Evolutionary conservation across 2,888 invertebrate genomes (phyloP).

Genomic region (Acholoe squamosa): DNA sequence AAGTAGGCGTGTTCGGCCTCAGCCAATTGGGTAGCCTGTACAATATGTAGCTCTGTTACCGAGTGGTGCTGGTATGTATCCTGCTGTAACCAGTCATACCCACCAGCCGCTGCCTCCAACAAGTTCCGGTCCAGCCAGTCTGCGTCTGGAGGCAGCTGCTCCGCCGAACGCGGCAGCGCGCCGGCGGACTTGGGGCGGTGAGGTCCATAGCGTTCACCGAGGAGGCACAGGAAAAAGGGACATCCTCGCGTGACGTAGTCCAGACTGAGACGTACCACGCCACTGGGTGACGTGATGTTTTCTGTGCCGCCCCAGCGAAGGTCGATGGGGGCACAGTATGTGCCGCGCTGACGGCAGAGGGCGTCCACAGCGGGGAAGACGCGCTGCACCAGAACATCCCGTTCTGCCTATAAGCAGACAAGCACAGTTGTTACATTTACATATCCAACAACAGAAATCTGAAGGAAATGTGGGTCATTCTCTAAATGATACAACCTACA

Average conservation of each 20-base stretch:
- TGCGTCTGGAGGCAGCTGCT: constrained; percentile 70
- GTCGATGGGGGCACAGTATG: constrained; percentile 78
- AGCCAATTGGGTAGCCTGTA: constrained; percentile 73
- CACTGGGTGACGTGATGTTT: constrained; percentile 72
- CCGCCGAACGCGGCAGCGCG: constrained; percentile 70
- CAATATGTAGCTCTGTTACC: constrained; percentile 80
- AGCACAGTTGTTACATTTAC: too few species aligned
- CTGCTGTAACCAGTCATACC: constrained; percentile 80
- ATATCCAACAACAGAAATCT: too few species aligned
- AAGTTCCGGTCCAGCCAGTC: constrained; percentile 78
- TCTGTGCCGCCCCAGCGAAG: constrained; percentile 76
- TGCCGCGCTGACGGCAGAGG: constrained; percentile 75
- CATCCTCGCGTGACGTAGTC: constrained; percentile 76
- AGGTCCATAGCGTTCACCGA: constrained; percentile 81
- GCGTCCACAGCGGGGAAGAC: constrained; percentile 78
- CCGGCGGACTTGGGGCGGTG: constrained; percentile 65
- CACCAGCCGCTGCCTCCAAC: constrained; percentile 75
- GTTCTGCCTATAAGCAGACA: constrained; percentile 67
- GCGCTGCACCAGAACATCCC: constrained; percentile 68
- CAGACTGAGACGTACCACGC: constrained; percentile 74
- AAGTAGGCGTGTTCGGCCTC: constrained; percentile 75
- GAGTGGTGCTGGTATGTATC: constrained; percentile 78
- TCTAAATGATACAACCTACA: neutral
- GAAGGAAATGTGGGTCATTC: neutral
- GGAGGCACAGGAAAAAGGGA: constrained; percentile 80